Conservation (phyloP, 2,113 vertebrate genomes). For the Lasiurus borealis region DNA sequence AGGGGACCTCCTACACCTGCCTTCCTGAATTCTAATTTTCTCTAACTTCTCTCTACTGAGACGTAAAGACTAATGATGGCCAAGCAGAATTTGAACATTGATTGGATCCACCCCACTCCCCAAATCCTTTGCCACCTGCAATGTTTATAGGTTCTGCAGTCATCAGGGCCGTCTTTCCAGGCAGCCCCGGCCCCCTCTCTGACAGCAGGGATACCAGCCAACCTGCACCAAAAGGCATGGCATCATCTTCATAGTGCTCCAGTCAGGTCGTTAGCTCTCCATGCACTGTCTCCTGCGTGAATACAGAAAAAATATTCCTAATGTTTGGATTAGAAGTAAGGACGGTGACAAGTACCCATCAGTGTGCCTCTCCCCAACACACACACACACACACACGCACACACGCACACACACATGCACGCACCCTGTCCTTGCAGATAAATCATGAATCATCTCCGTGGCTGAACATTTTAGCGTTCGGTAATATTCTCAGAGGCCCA, state of each 20-base stretch:
- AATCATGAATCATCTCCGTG: slow-evolving; percentile 74
- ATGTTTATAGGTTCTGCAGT: not conserved
- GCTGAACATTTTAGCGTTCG: slow-evolving; percentile 72
- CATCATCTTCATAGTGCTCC: not conserved
- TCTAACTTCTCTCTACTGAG: not conserved
- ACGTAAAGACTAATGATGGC: not conserved
- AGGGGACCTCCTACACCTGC: not conserved
- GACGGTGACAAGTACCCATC: slow-evolving; percentile 8
- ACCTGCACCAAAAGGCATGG: not conserved
- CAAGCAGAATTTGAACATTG: not conserved
- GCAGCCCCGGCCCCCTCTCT: not conserved
- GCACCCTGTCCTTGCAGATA: slow-evolving; percentile 24
- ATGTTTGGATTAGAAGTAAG: slow-evolving; percentile 66
- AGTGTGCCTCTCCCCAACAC: not conserved
- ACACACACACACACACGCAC: not conserved
- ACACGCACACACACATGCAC: not conserved
- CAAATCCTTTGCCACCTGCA: slow-evolving; percentile 11
- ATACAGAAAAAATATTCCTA: slow-evolving; percentile 30
- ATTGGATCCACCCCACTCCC: not conserved
- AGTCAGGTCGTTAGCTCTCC: slow-evolving; percentile 7
- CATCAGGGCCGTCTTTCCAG: slow-evolving; percentile 38
- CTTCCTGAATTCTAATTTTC: not conserved
- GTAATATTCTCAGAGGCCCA: slow-evolving; percentile 80
- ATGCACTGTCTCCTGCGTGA: slow-evolving; percentile 59
- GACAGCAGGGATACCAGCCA: slow-evolving; percentile 28